Evolutionary conservation across 53 echinoderm and acorn worm genomes (phyloP).

Genomic region (Paracentrotus lividus): DNA sequence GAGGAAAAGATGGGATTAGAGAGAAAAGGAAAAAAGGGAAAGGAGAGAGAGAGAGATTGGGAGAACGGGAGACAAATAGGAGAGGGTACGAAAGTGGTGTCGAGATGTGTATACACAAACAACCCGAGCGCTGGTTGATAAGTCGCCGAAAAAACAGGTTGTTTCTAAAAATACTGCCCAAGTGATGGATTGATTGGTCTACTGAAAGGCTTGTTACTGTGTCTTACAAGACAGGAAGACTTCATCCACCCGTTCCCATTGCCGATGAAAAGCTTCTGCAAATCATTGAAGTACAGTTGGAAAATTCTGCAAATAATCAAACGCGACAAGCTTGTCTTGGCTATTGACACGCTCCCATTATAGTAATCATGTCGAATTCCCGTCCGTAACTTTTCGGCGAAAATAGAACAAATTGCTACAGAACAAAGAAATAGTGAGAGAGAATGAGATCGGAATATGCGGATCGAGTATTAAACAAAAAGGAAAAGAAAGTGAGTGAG

Average conservation of each 20-base stretch:
- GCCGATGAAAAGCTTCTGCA: neutral
- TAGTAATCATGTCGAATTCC: slow-evolving; percentile 18
- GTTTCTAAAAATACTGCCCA: slow-evolving; percentile 58
- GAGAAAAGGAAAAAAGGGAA: neutral
- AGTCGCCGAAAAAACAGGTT: slow-evolving; percentile 60
- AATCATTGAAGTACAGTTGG: neutral
- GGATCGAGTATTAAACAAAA: too few relatives aligned
- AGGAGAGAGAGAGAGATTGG: neutral
- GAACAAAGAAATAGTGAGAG: neutral
- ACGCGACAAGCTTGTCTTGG: neutral
- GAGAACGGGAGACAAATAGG: neutral
- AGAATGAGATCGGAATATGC: neutral
- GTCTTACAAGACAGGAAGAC: slow-evolving; percentile 13
- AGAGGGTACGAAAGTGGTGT: slow-evolving; percentile 1
- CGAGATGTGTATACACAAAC: slow-evolving; percentile 38
- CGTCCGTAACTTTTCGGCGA: slow-evolving; percentile 4
- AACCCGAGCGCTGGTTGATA: slow-evolving; percentile 30
- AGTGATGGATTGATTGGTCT: slow-evolving; percentile 55
- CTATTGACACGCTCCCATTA: slow-evolving; percentile 38
- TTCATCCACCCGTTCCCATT: neutral
- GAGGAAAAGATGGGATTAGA: neutral
- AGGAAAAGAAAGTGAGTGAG: neutral
- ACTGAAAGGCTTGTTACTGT: slow-evolving; percentile 59
- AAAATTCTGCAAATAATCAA: neutral
- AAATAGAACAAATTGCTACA: slow-evolving; percentile 16